phyloP scores from a whole-genome alignment of 2,888 invertebrate genomes.

The Synergus umbraculus region DNA sequence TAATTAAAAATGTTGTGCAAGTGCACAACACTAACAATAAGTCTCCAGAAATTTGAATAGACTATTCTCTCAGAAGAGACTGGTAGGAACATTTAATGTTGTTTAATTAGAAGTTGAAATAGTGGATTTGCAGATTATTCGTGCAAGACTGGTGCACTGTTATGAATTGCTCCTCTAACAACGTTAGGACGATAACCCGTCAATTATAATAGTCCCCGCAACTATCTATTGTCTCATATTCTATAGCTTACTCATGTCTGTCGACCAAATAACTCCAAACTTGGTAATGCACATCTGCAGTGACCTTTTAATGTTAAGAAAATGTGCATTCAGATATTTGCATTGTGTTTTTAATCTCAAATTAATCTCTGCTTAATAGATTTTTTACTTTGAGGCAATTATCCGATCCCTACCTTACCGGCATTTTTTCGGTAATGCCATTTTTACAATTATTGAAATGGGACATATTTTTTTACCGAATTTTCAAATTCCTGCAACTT shows the following conservation, averaged over 20 bases:
- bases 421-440: no score
- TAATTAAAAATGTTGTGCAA: not conserved
- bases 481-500: no score
- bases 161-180: slow-evolving; percentile 40
- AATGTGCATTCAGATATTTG: slow-evolving; percentile 16
- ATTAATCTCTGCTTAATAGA: no score
- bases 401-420: no score
- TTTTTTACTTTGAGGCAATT: no score
- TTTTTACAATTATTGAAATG: no score
- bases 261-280: slow-evolving; percentile 33
- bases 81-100: slow-evolving; percentile 8
- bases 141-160: slow-evolving; percentile 31
- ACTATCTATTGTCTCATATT: slow-evolving; percentile 39
- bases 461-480: no score
- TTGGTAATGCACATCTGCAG: slow-evolving; percentile 27
- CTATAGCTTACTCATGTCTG: slow-evolving; percentile 35
- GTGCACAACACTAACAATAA: not conserved
- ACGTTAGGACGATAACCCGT: slow-evolving; percentile 39
- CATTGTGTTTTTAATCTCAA: slow-evolving; percentile 9
- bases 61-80: slow-evolving; percentile 14
- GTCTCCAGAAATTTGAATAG: slow-evolving; percentile 15
- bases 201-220: slow-evolving; percentile 30
- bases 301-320: slow-evolving; percentile 33
- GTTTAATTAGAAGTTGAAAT: slow-evolving; percentile 42
- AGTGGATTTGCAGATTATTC: slow-evolving; percentile 29